Percentiles rank a stretch among this genome's conserved stretches.
Evolutionary conservation across 1,140 invertebrate genomes (phyloP).

Genomic region (Whitmania pigra): DNA sequence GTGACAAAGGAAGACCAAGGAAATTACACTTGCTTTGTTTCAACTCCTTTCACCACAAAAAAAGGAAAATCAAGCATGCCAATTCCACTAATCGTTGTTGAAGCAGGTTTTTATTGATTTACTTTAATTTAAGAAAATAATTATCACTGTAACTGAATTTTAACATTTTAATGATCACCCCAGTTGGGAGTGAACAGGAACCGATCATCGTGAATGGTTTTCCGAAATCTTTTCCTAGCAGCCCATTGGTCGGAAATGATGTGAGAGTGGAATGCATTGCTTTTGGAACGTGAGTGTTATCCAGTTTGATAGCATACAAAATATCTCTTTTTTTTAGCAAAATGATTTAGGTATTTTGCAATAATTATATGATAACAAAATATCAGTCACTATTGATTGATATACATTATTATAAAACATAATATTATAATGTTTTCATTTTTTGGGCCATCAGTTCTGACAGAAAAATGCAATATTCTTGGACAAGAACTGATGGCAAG

Average conservation of each 20-base stretch:
- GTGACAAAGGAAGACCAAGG: constrained; percentile 79
- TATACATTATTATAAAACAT: too few species aligned
- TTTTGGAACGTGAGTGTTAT: constrained; percentile 51
- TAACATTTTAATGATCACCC: too few species aligned
- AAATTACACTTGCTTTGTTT: constrained; percentile 78
- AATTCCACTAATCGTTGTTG: constrained; percentile 12
- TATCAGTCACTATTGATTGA: too few species aligned
- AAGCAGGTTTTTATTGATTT: constrained; percentile 9
- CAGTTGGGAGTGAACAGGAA: constrained; percentile 25
- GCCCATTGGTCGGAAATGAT: constrained; percentile 29
- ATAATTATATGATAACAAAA: too few species aligned
- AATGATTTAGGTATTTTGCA: too few species aligned
- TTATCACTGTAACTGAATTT: too few species aligned
- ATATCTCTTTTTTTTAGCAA: too few species aligned
- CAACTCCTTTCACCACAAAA: background rate
- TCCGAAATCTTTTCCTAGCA: constrained; percentile 28
- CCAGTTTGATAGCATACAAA: too few species aligned
- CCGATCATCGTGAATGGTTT: constrained; percentile 31
- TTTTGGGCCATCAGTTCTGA: background rate
- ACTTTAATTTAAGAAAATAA: background rate
- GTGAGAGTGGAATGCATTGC: constrained; percentile 49
- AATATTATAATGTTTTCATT: too few species aligned
- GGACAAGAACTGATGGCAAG: constrained; percentile 36
- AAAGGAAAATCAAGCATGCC: constrained; percentile 23
- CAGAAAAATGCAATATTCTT: constrained; percentile 13